These are phyloP conservation scores for Cremastinae sp. DNA, from an alignment of 2,888 invertebrate genomes.

Conservation along the genomic window DNA sequence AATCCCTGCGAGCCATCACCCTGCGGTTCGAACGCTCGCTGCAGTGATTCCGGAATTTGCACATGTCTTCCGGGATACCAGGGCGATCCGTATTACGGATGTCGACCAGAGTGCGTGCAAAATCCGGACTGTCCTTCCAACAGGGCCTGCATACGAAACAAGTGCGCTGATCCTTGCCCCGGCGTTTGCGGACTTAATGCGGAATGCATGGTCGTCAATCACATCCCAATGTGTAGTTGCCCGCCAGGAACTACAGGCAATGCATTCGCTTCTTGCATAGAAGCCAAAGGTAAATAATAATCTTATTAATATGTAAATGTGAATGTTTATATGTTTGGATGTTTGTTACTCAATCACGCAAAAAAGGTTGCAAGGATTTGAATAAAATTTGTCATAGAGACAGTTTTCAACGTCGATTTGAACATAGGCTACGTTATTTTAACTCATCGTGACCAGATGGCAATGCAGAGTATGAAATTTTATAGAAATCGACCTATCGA, in stretches of 20 bases:
- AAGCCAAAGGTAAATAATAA: constrained; percentile 72
- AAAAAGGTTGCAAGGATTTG: no score
- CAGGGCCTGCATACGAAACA: constrained; percentile 90
- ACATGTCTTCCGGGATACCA: constrained; percentile 89
- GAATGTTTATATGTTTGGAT: no score
- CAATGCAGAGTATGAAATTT: no score
- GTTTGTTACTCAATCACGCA: no score
- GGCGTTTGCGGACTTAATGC: constrained; percentile 90
- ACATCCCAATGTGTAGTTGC: constrained; percentile 84
- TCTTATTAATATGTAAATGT: no score
- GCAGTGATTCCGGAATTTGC: constrained; percentile 88
- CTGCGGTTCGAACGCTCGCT: constrained; percentile 92
- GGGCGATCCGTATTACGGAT: constrained; percentile 87
- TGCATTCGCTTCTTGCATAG: constrained; percentile 85
- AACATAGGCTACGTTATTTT: not conserved
- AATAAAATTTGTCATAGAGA: no score
- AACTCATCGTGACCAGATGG: not conserved
- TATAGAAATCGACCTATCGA: no score
- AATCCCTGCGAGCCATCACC: constrained; percentile 91
- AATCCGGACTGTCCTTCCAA: constrained; percentile 91
- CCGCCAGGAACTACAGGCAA: constrained; percentile 86
- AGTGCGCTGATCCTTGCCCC: constrained; percentile 90
- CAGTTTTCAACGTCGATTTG: not conserved
- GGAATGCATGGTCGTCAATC: constrained; percentile 90
- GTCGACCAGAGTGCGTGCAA: constrained; percentile 91